These are phyloP conservation scores for Chouioia cunea DNA, from an alignment of 2,888 invertebrate species.

Conservation along the genomic window DNA sequence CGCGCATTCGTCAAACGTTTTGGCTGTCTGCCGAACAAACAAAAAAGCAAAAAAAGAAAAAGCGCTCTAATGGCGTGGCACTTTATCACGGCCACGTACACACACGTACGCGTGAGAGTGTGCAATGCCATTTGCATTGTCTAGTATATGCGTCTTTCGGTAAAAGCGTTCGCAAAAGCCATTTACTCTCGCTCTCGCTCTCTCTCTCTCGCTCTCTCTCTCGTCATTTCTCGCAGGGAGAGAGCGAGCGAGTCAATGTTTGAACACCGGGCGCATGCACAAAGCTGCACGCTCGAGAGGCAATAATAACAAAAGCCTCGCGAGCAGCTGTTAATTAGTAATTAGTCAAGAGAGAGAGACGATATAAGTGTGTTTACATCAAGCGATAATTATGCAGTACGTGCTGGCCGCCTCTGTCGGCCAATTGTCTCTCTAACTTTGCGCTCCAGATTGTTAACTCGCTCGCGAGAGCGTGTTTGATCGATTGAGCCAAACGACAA, in stretches of 20 bases:
- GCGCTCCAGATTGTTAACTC: too few relatives aligned
- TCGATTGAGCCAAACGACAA: background rate
- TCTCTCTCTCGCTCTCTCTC: background rate
- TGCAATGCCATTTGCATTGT: constrained; percentile 12
- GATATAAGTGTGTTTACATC: too few relatives aligned
- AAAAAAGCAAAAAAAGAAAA: too few relatives aligned
- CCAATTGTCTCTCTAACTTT: too few relatives aligned
- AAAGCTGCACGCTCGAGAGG: background rate
- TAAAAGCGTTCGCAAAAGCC: constrained; percentile 7
- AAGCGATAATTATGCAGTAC: too few relatives aligned
- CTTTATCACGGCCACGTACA: constrained; percentile 1
- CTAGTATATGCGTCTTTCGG: constrained; percentile 3
- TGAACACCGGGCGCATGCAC: constrained; percentile 1
- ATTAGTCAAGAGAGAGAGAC: background rate
- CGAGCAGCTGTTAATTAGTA: constrained; percentile 23
- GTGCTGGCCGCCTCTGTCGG: too few relatives aligned
- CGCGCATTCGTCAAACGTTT: background rate
- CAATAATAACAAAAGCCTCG: constrained; percentile 20
- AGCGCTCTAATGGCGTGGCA: too few relatives aligned
- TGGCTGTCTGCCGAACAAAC: background rate
- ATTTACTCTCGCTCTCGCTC: too few relatives aligned
- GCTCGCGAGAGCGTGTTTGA: constrained; percentile 41
- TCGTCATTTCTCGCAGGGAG: background rate
- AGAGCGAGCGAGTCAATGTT: constrained; percentile 22
- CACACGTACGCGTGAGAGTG: background rate